Percentiles rank a stretch among this genome's conserved stretches.
Evolutionary conservation across 1,140 invertebrate species (phyloP).

Genomic region (Atta colombica): DNA sequence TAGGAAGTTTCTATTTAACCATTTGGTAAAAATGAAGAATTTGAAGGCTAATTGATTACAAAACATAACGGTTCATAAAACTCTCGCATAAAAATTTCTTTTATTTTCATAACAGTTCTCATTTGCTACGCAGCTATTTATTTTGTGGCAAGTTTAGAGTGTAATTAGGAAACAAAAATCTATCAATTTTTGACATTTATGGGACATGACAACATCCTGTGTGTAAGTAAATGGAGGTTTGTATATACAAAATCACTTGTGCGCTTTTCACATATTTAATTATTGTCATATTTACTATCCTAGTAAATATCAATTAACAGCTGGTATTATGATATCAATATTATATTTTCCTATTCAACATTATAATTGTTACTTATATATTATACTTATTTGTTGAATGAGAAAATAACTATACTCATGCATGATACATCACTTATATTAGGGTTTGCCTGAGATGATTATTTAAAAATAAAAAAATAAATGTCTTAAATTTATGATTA

Average conservation of each 20-base stretch:
- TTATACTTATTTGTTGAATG: too few relatives aligned
- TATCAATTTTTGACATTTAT: background rate
- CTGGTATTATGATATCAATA: too few relatives aligned
- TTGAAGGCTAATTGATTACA: background rate
- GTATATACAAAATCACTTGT: background rate
- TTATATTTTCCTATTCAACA: too few relatives aligned
- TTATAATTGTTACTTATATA: too few relatives aligned
- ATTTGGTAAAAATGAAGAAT: slow-evolving; percentile 16
- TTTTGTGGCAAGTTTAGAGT: background rate
- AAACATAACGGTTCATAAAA: background rate
- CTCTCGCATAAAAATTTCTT: background rate
- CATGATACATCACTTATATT: too few relatives aligned
- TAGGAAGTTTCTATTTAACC: slow-evolving; percentile 10
- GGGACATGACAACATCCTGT: background rate
- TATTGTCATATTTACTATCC: background rate
- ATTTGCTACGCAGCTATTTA: background rate
- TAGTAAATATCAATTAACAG: too few relatives aligned
- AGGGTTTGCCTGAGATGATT: background rate
- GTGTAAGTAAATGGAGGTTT: background rate
- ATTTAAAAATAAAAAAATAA: slow-evolving; percentile 15
- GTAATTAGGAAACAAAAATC: background rate
- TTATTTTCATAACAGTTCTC: background rate
- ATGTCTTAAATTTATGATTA: background rate
- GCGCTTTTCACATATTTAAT: slow-evolving; percentile 4
- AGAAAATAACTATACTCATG: too few relatives aligned